phyloP scores from a whole-genome alignment of 2,888 invertebrate genomes.

The Psylliodes chrysocephalus region DNA sequence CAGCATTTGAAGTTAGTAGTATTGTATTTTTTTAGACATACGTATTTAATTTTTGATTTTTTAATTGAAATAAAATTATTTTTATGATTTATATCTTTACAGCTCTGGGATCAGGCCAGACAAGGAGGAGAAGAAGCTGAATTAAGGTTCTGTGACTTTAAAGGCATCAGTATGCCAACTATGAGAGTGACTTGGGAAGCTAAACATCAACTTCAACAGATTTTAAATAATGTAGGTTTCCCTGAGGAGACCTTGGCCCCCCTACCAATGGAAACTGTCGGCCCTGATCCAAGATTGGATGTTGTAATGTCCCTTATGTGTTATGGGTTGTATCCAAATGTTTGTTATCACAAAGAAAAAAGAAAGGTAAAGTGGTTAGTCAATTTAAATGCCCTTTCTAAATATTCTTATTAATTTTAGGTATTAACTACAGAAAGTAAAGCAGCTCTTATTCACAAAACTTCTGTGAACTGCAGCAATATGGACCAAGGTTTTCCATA shows the following conservation, averaged over 20 bases:
- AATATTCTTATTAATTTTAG: constrained; percentile 61
- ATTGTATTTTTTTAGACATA: too few species aligned
- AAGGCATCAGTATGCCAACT: constrained; percentile 87
- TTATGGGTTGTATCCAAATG: constrained; percentile 96
- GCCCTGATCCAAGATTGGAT: constrained; percentile 83
- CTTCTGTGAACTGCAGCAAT: constrained; percentile 93
- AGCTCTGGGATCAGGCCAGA: constrained; percentile 78
- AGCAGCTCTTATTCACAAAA: constrained; percentile 94
- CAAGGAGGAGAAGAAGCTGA: constrained; percentile 80
- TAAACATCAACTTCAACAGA: constrained; percentile 73
- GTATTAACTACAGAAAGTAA: constrained; percentile 95
- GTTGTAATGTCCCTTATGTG: constrained; percentile 85
- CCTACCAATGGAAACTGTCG: constrained; percentile 78
- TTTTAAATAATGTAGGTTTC: constrained; percentile 80
- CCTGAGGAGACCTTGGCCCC: constrained; percentile 87
- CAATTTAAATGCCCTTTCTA: too few species aligned
- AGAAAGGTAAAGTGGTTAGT: constrained; percentile 76
- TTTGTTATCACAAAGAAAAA: constrained; percentile 95
- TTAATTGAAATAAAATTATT: neutral
- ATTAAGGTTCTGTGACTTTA: constrained; percentile 88
- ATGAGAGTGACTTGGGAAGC: constrained; percentile 93
- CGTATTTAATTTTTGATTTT: too few species aligned
- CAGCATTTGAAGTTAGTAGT: constrained; percentile 82
- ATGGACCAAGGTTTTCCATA: constrained; percentile 86
- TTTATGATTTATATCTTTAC: constrained; percentile 41